These are phyloP conservation scores for Elmis aenea DNA, from an alignment of 2,888 invertebrate species.

Conservation along the genomic window DNA sequence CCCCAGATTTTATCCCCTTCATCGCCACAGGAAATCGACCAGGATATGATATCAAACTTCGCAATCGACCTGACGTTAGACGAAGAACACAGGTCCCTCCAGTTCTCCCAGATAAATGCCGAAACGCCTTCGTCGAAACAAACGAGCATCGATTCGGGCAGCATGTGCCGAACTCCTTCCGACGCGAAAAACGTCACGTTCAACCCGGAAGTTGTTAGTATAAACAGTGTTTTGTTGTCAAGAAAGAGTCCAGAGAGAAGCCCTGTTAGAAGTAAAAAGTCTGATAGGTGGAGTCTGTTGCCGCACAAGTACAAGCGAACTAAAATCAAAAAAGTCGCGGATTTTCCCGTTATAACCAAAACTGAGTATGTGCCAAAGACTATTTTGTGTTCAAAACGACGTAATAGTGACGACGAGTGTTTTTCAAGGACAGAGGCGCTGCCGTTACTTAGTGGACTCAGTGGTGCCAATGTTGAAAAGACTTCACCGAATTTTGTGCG, in stretches of 20 bases:
- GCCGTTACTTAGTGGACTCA: conserved; percentile 52
- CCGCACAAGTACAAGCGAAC: conserved; percentile 23
- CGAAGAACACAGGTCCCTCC: conserved; percentile 41
- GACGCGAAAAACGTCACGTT: conserved; percentile 45
- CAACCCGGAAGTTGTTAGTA: conserved; percentile 43
- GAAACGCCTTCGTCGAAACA: conserved; percentile 27
- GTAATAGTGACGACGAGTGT: conserved; percentile 37
- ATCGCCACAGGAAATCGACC: conserved; percentile 40
- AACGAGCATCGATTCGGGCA: conserved; percentile 40
- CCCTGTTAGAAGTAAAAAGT: conserved; percentile 13
- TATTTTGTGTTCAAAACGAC: conserved; percentile 27
- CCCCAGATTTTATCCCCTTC: conserved; percentile 25
- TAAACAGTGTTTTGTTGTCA: conserved; percentile 26
- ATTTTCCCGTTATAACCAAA: conserved; percentile 24
- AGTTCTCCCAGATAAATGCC: conserved; percentile 26
- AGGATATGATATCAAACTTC: conserved; percentile 44
- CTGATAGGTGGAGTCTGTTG: conserved; percentile 28
- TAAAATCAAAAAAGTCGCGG: conserved; percentile 22
- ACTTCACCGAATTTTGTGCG: conserved; percentile 54
- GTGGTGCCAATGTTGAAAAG: conserved; percentile 39
- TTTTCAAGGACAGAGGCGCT: conserved; percentile 51
- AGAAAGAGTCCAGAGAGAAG: conserved; percentile 4
- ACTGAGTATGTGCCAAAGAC: conserved; percentile 30
- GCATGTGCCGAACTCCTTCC: conserved; percentile 38
- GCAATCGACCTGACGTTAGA: conserved; percentile 45